phyloP scores from a whole-genome alignment of 2,888 invertebrate species.

The Drosophila formosana region DNA sequence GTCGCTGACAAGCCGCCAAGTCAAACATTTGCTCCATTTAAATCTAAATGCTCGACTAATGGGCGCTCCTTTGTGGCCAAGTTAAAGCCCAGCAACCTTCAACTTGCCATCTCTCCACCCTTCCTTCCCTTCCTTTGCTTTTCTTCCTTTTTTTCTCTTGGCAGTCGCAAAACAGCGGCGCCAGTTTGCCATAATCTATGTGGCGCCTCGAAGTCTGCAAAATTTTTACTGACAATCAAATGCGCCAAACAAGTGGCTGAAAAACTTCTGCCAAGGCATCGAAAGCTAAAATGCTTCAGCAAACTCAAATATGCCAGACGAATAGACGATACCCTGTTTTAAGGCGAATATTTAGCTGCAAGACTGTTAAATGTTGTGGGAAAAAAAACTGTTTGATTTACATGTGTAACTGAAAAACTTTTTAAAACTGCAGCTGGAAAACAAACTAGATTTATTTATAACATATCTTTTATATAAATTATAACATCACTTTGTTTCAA shows the following conservation, averaged over 20 bases:
- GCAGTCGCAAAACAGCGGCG: conserved; percentile 63
- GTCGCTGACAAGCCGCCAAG: conserved; percentile 61
- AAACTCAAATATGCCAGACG: conserved; percentile 1
- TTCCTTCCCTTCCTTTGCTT: neutral
- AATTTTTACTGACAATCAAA: conserved; percentile 80
- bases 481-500: no score
- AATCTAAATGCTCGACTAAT: conserved; percentile 54
- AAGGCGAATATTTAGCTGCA: neutral
- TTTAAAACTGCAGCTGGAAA: no score
- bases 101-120: conserved; percentile 14
- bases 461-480: no score
- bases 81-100: conserved; percentile 58
- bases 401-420: no score
- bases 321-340: conserved; percentile 24
- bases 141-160: neutral
- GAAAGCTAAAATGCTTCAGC: conserved; percentile 29
- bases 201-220: conserved; percentile 82
- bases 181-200: conserved; percentile 81
- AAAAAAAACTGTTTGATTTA: no score
- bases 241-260: conserved; percentile 56
- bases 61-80: conserved; percentile 57
- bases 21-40: conserved; percentile 67
- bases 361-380: neutral
- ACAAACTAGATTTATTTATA: no score
- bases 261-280: conserved; percentile 57